Evolutionary conservation across 2,797 vertebrate genomes (phyloP), one percentile per base, ranked within the genome.

Genomic region (Apodemus agrarius): DNA sequence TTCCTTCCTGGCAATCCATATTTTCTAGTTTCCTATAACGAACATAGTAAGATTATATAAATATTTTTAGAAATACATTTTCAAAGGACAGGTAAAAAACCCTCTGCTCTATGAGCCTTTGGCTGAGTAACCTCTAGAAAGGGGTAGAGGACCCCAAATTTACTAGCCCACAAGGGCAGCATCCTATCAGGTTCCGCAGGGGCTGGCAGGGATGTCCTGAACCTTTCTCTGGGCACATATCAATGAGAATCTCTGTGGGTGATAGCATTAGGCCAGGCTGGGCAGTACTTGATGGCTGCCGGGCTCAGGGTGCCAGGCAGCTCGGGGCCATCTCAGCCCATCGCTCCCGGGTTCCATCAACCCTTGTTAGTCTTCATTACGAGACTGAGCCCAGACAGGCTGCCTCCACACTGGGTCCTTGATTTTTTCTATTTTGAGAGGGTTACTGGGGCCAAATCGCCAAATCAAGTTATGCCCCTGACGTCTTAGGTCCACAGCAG

Each of bases 401-500:
- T 96, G 98, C 98, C 98, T 98, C 97, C 98, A 94, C 0, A 16
- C 96, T 95, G 94, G 93, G 97, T n/a, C 95, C 97, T 97, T 95
- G 97, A 96, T 89, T 97, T 93, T 97, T 97, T 97, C 97, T 97
- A 97, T 98, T 98, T 94, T 82, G 93, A 98, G 97, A 97, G 91
- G 86, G 93, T 84, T 91, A 83, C 89, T 96, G 43, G 0, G 95
- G 89, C 98, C 97, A 96, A 95, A 93, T 96, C 96, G 82, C 85
- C 89, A 97, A 98, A 98, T 98, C 96, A 59, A 96, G 97, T 98
- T 98, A 98, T 88, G 92, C 31, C 86, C 74, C 96, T 97, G 97
- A 97, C 63, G 54, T 94, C 95, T 93, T 59, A 24, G 78, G 59
- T 46, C 89, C 40, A 16, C 80, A 83, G 69, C 0, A 3, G 82